These are phyloP conservation scores for Proisotoma minuta DNA, from an alignment of 2,888 invertebrate species.

Conservation along the genomic window DNA sequence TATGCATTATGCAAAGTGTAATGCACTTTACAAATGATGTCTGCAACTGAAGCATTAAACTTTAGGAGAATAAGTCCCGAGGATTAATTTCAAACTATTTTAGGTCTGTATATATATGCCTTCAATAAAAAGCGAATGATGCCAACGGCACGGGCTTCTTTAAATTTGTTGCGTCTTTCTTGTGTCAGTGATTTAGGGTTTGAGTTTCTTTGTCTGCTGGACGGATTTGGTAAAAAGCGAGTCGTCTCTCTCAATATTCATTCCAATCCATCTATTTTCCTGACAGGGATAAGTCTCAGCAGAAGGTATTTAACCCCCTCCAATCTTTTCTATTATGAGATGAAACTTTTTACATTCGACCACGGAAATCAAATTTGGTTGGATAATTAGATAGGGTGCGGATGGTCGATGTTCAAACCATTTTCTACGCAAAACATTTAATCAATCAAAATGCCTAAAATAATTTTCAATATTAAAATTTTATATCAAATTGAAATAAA, in stretches of 20 bases:
- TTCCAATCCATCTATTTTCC: not conserved
- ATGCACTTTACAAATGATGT: too few species aligned
- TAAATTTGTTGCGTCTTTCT: not conserved
- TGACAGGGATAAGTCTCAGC: not conserved
- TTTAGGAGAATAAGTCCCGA: too few species aligned
- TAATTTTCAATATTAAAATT: too few species aligned
- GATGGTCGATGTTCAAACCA: too few species aligned
- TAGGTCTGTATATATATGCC: too few species aligned
- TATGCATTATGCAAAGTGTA: too few species aligned
- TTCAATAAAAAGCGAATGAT: constrained; percentile 1
- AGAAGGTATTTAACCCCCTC: constrained; percentile 17
- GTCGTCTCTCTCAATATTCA: not conserved
- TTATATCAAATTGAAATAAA: too few species aligned
- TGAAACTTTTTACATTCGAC: not conserved
- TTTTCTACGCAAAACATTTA: too few species aligned
- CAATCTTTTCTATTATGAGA: constrained; percentile 14
- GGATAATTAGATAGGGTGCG: constrained; percentile 10
- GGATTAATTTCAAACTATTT: too few species aligned
- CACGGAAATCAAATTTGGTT: constrained; percentile 12
- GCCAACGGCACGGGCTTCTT: constrained; percentile 16
- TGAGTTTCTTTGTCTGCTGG: not conserved
- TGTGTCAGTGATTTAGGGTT: not conserved
- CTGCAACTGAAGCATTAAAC: too few species aligned
- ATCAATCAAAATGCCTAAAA: too few species aligned
- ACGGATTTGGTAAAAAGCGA: not conserved